Evolutionary conservation across 2,113 vertebrate species (phyloP).

Genomic region (Caranx melampygus): DNA sequence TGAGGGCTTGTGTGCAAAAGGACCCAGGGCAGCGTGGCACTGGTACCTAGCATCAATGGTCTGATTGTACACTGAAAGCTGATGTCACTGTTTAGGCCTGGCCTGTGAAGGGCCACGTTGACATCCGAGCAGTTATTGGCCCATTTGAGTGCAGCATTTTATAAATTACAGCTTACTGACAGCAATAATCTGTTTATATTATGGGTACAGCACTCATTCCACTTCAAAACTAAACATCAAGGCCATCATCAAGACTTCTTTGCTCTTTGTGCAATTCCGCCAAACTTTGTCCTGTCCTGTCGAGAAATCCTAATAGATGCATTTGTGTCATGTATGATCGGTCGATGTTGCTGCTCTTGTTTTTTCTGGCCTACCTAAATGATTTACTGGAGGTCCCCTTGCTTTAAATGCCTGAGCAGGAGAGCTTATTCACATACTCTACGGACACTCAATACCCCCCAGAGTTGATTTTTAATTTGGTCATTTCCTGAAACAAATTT

Average conservation of each 20-base stretch:
- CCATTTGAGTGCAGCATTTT: slow-evolving; percentile 21
- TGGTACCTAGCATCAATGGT: slow-evolving; percentile 79
- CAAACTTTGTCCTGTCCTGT: not conserved
- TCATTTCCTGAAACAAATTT: slow-evolving; percentile 14
- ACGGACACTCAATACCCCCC: not conserved
- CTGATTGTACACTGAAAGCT: slow-evolving; percentile 74
- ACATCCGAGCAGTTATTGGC: slow-evolving; percentile 47
- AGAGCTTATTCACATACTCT: not conserved
- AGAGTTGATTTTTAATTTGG: not conserved
- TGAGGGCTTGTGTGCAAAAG: not conserved
- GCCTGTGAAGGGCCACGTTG: slow-evolving; percentile 32
- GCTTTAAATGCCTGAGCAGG: not conserved
- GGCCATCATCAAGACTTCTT: not conserved
- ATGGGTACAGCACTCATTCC: not conserved
- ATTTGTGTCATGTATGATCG: not conserved
- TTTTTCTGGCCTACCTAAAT: slow-evolving; percentile 1
- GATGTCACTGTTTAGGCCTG: slow-evolving; percentile 71
- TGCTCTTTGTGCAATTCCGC: not conserved
- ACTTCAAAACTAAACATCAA: not conserved
- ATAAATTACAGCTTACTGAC: slow-evolving; percentile 20
- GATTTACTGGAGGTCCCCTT: slow-evolving; percentile 10
- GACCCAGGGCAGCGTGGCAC: slow-evolving; percentile 48
- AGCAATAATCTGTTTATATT: not conserved
- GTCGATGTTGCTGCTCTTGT: not conserved
- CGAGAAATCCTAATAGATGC: not conserved